phyloP scores from a whole-genome alignment of 2,113 vertebrate genomes.

The cattle (Bos taurus) region DNA sequence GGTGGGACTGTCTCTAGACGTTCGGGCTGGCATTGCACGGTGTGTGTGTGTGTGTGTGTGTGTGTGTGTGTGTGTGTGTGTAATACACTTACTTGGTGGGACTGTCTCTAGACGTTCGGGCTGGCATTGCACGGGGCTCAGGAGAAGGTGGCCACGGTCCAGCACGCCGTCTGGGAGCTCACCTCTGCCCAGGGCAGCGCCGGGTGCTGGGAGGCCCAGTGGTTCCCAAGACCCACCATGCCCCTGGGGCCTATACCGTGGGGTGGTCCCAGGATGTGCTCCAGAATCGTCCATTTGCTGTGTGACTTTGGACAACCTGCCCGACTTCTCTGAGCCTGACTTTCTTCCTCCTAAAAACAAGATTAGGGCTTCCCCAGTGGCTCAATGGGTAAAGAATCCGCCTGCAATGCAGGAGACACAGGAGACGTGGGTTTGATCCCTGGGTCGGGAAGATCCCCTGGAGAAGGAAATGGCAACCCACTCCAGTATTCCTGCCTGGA shows the following conservation, averaged over 20 bases:
- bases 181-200: background rate
- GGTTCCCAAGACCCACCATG: no score
- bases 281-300: background rate
- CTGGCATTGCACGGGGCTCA: rapidly evolving
- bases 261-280: background rate
- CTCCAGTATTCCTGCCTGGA: background rate
- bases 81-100: background rate
- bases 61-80: background rate
- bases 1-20: background rate
- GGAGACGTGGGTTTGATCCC: background rate
- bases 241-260: background rate
- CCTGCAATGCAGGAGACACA: background rate
- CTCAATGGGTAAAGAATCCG: background rate
- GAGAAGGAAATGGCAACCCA: background rate
- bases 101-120: background rate
- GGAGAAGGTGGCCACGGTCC: background rate
- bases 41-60: background rate
- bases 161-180: rapidly evolving
- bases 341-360: background rate
- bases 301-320: background rate
- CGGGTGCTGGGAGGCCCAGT: background rate
- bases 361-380: background rate
- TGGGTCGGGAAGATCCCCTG: rapidly evolving
- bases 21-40: background rate
- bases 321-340: background rate